A percentile compares a stretch with the other conserved stretches of the same genome.
Conservation (phyloP, 2,113 vertebrate species). For the Bos taurus region ARS-UCD2.0 NC_037343.1:32529501-32530000, state of each 20-base stretch:
- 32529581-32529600: conserved; percentile 53
- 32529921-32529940: neutral
- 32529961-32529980: neutral
- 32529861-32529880: conserved; percentile 40
- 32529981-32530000: conserved; percentile 4
- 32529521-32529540: conserved; percentile 29
- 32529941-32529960: neutral
- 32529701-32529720: conserved; percentile 20
- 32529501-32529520: neutral
- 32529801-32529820: conserved; percentile 38
- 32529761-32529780: conserved; percentile 18
- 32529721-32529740: conserved; percentile 35
- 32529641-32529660: conserved; percentile 54
- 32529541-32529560: conserved; percentile 20
- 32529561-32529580: conserved; percentile 46
- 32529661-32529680: conserved; percentile 68
- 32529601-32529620: conserved; percentile 52
- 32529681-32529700: conserved; percentile 38
- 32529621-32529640: conserved; percentile 45
- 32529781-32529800: conserved; percentile 63
- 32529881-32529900: conserved; percentile 46
- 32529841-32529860: conserved; percentile 71
- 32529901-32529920: neutral
- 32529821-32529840: conserved; percentile 58
- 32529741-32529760: conserved; percentile 46